Evolutionary conservation across 1,140 invertebrate genomes (phyloP), one percentile per base, ranked within the genome.

Genomic region (Lepidotrigona ventralis): DNA sequence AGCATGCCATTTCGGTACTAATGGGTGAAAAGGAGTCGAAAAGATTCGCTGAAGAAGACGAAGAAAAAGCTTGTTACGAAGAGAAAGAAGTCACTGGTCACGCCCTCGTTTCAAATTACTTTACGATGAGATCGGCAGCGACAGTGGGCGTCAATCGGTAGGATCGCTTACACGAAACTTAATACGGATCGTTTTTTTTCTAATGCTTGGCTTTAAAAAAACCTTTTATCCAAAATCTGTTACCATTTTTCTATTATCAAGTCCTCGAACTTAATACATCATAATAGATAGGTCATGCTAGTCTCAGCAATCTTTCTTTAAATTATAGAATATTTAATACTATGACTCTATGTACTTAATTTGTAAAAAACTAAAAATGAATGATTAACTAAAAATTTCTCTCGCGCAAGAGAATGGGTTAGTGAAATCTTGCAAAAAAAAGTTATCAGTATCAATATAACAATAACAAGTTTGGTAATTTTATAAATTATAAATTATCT

Each of bases 51-150:
- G 63, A 81, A 85, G 77, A 81, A 68, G 46, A 66, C 54, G 69
- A 72, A 53, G 68, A 77, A 64, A 64, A 77, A 84, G 58, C 51
- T 73, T 39, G 79, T 81, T 66, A 39, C 69, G 79, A 26, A 78
- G 54, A 54, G 39, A 73, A 87, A 81, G 85, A 87, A 87, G 63
- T 87, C 58, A 33, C 33, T 66, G 79, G 85, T 81, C 81, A 81
- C 85, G 86, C 86, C 78, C 85, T 87, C 78, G 78, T 84, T 60
- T 88, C 86, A 68, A 81, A 79, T 88, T 88, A 87, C 86, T 63
- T 70, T 29, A n/a, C 64, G 73, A 82, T 26, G 86, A 88, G 82
- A 85, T 85, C 82, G 82, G 21, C 53, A 71, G 46, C 68, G 72
- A 15, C 46, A 58, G 79, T 88, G 86, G 87, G 87, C 87, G 87